Evolutionary conservation across 1,140 invertebrate genomes (phyloP).

Genomic region (Pectinophora gossypiella): DNA sequence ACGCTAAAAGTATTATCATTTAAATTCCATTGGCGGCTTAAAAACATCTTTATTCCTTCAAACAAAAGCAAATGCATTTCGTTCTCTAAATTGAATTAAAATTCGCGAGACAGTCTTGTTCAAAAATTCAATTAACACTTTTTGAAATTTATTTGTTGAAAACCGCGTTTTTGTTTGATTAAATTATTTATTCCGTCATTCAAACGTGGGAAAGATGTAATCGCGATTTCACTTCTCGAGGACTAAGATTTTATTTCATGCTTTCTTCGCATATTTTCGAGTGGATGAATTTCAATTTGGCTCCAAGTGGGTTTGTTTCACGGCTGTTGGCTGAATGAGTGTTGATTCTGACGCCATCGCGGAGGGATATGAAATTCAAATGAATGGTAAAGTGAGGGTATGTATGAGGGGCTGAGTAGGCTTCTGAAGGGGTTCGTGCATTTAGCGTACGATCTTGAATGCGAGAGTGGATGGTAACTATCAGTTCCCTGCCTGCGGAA

Average conservation of each 20-base stretch:
- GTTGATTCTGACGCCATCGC: conserved; percentile 15
- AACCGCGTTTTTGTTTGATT: neutral
- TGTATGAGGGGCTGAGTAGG: neutral
- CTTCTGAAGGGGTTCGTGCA: no score
- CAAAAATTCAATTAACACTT: neutral
- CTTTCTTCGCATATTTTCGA: conserved; percentile 16
- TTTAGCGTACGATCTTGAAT: no score
- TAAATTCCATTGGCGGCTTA: neutral
- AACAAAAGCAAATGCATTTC: no score
- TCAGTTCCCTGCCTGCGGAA: no score
- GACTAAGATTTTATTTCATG: conserved; percentile 1
- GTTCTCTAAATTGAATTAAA: no score
- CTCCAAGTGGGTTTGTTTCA: conserved; percentile 17
- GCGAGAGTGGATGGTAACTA: no score
- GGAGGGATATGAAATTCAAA: conserved; percentile 29
- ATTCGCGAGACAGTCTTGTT: neutral
- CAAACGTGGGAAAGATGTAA: neutral
- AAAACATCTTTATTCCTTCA: neutral
- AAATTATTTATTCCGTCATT: neutral
- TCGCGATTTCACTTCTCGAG: no score
- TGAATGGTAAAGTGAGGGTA: neutral
- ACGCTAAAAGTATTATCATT: no score
- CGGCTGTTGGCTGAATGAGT: conserved; percentile 18
- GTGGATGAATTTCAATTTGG: conserved; percentile 15
- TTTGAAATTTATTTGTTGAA: neutral